Evolutionary conservation across 2,113 vertebrate species (phyloP).

Genomic region (Anthoscopus minutus): DNA sequence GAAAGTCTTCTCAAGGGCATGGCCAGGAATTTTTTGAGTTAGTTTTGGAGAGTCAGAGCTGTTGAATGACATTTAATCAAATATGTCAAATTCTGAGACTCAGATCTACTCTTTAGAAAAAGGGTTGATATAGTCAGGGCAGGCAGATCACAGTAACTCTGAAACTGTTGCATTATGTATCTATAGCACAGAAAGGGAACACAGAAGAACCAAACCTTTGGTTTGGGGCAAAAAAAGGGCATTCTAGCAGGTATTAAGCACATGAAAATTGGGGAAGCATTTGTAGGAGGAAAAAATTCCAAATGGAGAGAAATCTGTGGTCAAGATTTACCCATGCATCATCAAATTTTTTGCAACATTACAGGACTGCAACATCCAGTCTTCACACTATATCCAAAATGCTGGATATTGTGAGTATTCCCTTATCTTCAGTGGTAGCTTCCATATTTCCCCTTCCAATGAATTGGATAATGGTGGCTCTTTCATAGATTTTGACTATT

Average conservation of each 20-base stretch:
- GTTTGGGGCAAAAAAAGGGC: background rate
- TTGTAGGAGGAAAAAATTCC: background rate
- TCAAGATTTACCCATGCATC: background rate
- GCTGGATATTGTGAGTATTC: background rate
- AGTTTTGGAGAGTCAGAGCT: background rate
- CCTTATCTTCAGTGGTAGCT: background rate
- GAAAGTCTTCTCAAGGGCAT: background rate
- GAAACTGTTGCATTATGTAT: background rate
- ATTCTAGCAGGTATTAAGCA: background rate
- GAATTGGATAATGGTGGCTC: background rate
- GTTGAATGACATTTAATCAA: background rate
- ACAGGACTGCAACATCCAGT: background rate
- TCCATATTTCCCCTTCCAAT: background rate
- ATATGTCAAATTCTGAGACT: background rate
- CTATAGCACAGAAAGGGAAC: background rate
- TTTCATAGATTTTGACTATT: background rate
- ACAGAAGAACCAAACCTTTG: background rate
- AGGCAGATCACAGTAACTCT: background rate
- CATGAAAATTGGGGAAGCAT: background rate
- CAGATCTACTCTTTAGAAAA: background rate
- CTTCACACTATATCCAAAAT: background rate
- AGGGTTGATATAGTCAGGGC: background rate
- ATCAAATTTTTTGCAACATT: background rate
- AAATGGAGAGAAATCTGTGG: background rate
- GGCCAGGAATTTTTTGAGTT: background rate